These are phyloP conservation scores for Nestor notabilis DNA, from an alignment of 2,113 vertebrate species.

Conservation along the genomic window DNA sequence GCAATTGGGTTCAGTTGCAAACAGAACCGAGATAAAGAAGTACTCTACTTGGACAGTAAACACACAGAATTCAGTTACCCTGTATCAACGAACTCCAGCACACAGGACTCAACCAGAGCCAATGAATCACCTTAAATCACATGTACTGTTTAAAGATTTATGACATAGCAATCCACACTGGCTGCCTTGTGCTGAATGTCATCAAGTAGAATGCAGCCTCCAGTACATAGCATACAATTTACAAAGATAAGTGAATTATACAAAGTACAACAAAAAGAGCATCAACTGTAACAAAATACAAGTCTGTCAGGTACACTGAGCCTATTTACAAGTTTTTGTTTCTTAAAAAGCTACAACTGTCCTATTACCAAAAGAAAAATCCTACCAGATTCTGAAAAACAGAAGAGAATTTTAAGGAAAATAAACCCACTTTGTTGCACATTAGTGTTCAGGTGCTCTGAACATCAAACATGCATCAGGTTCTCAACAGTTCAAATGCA, in stretches of 20 bases:
- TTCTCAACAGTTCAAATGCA: not conserved
- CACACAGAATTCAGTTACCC: conserved; percentile 5
- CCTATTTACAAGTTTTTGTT: not conserved
- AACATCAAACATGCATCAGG: not conserved
- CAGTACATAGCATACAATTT: not conserved
- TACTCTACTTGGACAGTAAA: not conserved
- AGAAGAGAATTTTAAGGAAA: not conserved
- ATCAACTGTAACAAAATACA: not conserved
- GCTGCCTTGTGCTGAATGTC: not conserved
- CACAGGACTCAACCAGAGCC: not conserved
- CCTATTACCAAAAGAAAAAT: not conserved
- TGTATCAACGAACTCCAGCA: not conserved
- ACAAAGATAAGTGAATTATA: not conserved
- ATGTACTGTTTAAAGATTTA: not conserved
- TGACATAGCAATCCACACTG: not conserved
- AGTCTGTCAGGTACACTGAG: not conserved
- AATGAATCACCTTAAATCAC: not conserved
- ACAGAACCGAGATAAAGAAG: not conserved
- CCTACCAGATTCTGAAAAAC: not conserved
- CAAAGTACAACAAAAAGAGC: not conserved
- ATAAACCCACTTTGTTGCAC: not conserved
- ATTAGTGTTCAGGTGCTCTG: not conserved
- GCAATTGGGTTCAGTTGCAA: conserved; percentile 31
- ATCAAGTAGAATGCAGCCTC: not conserved
- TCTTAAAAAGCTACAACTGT: not conserved